These are phyloP conservation scores for Echinometra lucunter DNA, from an alignment of 53 echinoderm and acorn worm species.

Conservation along the genomic window DNA sequence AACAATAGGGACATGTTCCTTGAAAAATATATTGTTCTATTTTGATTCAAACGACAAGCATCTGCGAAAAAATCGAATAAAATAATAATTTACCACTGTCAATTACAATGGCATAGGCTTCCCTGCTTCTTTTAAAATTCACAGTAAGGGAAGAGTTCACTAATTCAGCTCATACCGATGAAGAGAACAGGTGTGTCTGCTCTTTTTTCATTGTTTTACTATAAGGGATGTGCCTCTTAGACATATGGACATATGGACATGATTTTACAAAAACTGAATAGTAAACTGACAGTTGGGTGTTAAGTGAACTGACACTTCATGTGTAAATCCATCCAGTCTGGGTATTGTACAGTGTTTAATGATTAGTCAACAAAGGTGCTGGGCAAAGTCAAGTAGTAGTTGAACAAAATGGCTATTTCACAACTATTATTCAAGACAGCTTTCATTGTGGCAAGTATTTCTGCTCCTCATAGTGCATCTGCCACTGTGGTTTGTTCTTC, in stretches of 20 bases:
- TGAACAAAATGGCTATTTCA: not conserved
- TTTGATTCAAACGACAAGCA: not conserved
- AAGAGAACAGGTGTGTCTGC: not conserved
- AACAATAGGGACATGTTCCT: not conserved
- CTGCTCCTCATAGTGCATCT: not conserved
- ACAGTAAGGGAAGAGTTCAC: not conserved
- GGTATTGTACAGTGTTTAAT: too few species aligned
- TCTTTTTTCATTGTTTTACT: not conserved
- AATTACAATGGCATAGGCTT: not conserved
- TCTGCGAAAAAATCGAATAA: not conserved
- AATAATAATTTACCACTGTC: not conserved
- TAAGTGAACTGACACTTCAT: too few species aligned
- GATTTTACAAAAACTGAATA: not conserved
- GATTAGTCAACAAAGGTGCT: too few species aligned
- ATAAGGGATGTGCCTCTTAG: not conserved
- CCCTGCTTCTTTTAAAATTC: not conserved
- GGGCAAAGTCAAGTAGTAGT: too few species aligned
- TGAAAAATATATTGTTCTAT: not conserved
- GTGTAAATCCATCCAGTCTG: too few species aligned
- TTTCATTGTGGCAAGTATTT: not conserved
- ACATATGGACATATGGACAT: not conserved
- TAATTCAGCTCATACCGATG: not conserved
- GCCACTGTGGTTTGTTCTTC: not conserved
- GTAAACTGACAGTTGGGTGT: too few species aligned
- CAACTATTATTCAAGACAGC: not conserved